Evolutionary conservation across 2,888 invertebrate genomes (phyloP).

Genomic region (Entomobrya multifasciata): DNA sequence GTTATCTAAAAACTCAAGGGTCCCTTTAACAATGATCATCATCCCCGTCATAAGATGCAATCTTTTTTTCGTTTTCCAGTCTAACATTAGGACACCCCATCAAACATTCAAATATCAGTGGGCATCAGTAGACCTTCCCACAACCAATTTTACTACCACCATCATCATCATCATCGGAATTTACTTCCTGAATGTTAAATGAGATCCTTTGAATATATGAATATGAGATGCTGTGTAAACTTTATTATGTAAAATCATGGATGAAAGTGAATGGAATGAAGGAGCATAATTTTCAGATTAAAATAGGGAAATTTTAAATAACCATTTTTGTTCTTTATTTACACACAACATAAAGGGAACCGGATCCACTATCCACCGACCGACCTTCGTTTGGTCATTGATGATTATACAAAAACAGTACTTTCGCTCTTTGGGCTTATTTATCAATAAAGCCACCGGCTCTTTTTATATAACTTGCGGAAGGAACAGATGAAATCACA

Average conservation of each 20-base stretch:
- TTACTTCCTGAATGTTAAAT: constrained; percentile 70
- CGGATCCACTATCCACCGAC: constrained; percentile 57
- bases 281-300: constrained; percentile 69
- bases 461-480: constrained; percentile 36
- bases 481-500: constrained; percentile 67
- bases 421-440: no score
- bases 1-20: constrained; percentile 53
- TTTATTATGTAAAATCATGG: neutral
- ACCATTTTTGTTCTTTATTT: constrained; percentile 50
- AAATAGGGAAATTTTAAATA: constrained; percentile 55
- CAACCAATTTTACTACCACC: constrained; percentile 68
- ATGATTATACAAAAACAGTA: neutral
- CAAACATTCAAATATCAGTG: constrained; percentile 34
- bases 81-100: neutral
- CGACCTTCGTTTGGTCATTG: constrained; percentile 56
- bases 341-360: constrained; percentile 59
- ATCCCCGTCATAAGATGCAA: neutral
- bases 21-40: constrained; percentile 23
- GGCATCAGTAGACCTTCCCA: constrained; percentile 53
- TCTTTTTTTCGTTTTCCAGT: neutral
- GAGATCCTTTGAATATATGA: constrained; percentile 66
- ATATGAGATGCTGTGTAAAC: constrained; percentile 60
- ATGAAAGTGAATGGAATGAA: neutral
- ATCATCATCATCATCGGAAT: constrained; percentile 58
- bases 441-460: constrained; percentile 53